These are phyloP conservation scores for Xenentodon cancila DNA, from an alignment of 2,797 vertebrate species.

Conservation along the genomic window DNA sequence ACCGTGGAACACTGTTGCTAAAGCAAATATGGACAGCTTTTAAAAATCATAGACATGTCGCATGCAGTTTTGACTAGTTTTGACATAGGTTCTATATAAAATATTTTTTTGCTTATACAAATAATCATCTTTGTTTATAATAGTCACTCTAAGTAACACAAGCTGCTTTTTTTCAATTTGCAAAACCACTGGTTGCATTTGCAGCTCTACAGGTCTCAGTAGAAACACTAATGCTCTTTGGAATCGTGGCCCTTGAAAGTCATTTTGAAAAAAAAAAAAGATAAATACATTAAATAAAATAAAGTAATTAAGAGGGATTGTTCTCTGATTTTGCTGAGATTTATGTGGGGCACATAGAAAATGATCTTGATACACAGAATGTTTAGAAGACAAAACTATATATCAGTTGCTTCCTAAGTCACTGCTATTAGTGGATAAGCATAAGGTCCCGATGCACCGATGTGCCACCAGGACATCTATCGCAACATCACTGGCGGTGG, in stretches of 20 bases:
- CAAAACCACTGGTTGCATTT: constrained; percentile 1
- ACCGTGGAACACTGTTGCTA: constrained; percentile 1
- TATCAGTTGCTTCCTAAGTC: too few species aligned
- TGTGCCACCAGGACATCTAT: constrained; percentile 64
- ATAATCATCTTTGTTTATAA: too few species aligned
- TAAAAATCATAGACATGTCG: not conserved
- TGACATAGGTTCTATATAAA: not conserved
- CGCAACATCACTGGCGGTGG: constrained; percentile 56
- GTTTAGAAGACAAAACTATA: not conserved
- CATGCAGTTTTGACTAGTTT: not conserved
- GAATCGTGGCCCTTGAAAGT: constrained; percentile 33
- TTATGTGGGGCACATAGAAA: constrained; percentile 8
- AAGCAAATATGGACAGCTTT: constrained; percentile 12
- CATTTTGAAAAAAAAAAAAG: constrained; percentile 13
- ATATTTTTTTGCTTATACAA: too few species aligned
- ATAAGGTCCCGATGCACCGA: constrained; percentile 56
- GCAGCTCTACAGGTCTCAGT: constrained; percentile 7
- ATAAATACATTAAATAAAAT: not conserved
- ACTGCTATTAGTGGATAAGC: constrained; percentile 28
- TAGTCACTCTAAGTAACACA: too few species aligned
- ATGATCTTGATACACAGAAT: not conserved
- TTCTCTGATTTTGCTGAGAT: not conserved
- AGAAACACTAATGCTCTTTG: constrained; percentile 20
- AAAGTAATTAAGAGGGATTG: too few species aligned
- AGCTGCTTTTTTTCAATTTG: too few species aligned